Conservation (phyloP, 2,797 vertebrate genomes). For the Arnoldichthys spilopterus region DNA sequence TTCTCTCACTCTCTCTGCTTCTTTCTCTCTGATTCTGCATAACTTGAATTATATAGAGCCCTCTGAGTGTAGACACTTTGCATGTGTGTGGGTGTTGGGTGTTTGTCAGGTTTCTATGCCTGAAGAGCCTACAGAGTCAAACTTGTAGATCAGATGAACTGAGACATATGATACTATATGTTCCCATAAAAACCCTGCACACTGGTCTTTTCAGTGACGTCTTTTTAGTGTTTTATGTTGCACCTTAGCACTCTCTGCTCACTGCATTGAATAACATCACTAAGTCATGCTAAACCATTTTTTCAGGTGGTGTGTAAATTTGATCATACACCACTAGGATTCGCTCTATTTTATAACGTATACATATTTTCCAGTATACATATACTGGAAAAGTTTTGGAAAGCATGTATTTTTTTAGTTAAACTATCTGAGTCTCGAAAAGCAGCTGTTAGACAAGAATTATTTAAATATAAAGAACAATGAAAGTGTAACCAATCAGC, state of each 20-base stretch:
- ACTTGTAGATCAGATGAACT: slow-evolving; percentile 12
- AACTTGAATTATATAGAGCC: not conserved
- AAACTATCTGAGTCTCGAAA: not conserved
- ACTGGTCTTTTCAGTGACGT: not conserved
- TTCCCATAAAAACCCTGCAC: not conserved
- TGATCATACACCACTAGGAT: not conserved
- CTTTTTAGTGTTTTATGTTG: not conserved
- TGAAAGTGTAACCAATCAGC: not conserved
- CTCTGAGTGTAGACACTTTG: not conserved
- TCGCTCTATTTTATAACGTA: not conserved
- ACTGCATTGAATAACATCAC: not conserved
- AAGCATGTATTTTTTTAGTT: not conserved
- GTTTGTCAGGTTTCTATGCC: not conserved
- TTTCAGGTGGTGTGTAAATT: not conserved
- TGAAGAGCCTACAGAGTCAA: not conserved
- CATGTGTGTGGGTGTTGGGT: slow-evolving; percentile 5
- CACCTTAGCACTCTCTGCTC: not conserved
- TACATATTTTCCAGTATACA: too few species aligned
- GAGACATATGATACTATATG: not conserved
- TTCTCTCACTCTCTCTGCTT: not conserved
- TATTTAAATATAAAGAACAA: not conserved
- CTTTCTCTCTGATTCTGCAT: not conserved
- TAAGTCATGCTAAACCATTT: not conserved
- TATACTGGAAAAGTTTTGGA: too few species aligned
- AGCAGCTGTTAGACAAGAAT: not conserved